A percentile compares a stretch with the other conserved stretches of the same genome.
phyloP scores from a whole-genome alignment of 2,113 vertebrate genomes.

The Rhagologus leucostigma region DNA sequence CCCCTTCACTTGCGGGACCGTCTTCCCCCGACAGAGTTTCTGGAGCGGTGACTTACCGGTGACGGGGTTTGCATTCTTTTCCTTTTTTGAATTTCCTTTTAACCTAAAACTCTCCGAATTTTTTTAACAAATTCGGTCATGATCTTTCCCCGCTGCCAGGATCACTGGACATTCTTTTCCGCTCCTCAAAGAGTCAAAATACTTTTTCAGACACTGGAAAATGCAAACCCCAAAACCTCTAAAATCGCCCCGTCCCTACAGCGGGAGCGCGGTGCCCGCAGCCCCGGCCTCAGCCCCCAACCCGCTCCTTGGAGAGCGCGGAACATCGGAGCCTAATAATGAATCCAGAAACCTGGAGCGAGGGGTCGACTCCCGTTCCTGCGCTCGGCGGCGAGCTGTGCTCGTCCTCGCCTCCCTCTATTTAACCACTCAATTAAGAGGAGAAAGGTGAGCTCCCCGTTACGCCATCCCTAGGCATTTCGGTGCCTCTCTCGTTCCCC shows the following conservation, averaged over 20 bases:
- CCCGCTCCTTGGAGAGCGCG: neutral
- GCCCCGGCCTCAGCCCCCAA: neutral
- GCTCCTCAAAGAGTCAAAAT: neutral
- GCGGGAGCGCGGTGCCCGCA: neutral
- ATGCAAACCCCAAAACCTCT: neutral
- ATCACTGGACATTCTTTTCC: neutral
- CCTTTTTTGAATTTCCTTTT: neutral
- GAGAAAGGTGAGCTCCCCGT: conserved; percentile 45
- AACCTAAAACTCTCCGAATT: neutral
- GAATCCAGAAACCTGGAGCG: conserved; percentile 3
- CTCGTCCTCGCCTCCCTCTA: conserved; percentile 17
- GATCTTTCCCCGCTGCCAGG: neutral
- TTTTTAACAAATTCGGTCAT: neutral
- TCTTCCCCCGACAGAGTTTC: neutral
- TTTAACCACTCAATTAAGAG: conserved; percentile 55
- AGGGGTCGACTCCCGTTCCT: neutral
- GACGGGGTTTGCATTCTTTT: neutral
- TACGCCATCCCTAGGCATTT: conserved; percentile 55
- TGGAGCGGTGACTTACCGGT: neutral
- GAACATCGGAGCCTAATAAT: neutral
- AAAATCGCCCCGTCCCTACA: neutral
- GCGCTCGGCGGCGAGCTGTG: neutral
- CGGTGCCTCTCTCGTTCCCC: conserved; percentile 58
- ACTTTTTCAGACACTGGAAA: neutral
- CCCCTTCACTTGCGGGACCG: neutral